Evolutionary conservation across 2,888 invertebrate genomes (phyloP).

Genomic region (Polydrusus cervinus): DNA sequence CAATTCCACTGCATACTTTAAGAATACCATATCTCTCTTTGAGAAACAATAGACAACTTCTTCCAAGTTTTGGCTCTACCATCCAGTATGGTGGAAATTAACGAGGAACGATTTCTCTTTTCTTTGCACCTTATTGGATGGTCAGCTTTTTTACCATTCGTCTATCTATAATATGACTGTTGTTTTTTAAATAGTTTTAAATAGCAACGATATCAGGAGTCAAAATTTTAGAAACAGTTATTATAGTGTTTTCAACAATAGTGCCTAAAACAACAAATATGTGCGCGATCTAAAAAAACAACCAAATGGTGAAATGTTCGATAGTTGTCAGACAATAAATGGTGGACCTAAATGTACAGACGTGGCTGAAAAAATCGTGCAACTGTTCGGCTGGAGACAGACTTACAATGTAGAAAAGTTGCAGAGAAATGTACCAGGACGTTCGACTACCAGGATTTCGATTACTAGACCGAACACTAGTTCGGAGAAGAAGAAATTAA

Average conservation of each 20-base stretch:
- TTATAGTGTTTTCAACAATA: neutral
- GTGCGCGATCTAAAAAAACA: constrained; percentile 10
- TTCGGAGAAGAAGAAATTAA: constrained; percentile 48
- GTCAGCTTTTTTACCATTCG: too few relatives aligned
- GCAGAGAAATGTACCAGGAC: constrained; percentile 76
- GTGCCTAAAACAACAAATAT: neutral
- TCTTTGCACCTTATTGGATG: neutral
- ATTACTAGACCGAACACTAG: constrained; percentile 68
- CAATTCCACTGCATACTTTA: too few relatives aligned
- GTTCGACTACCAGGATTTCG: constrained; percentile 73
- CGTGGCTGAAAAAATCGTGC: constrained; percentile 84
- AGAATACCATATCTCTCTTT: too few relatives aligned
- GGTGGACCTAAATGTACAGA: constrained; percentile 80
- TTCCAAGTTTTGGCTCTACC: too few relatives aligned
- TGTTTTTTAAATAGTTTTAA: too few relatives aligned
- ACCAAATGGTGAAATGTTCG: constrained; percentile 62
- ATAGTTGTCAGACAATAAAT: constrained; percentile 65
- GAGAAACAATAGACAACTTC: too few relatives aligned
- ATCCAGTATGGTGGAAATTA: too few relatives aligned
- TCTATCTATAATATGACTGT: too few relatives aligned
- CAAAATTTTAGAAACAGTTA: too few relatives aligned
- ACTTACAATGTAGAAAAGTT: constrained; percentile 86
- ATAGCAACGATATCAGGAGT: too few relatives aligned
- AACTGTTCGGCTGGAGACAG: constrained; percentile 86
- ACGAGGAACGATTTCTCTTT: neutral